Conservation (phyloP, 1,140 invertebrate genomes). For the Drosophila auraria region DNA sequence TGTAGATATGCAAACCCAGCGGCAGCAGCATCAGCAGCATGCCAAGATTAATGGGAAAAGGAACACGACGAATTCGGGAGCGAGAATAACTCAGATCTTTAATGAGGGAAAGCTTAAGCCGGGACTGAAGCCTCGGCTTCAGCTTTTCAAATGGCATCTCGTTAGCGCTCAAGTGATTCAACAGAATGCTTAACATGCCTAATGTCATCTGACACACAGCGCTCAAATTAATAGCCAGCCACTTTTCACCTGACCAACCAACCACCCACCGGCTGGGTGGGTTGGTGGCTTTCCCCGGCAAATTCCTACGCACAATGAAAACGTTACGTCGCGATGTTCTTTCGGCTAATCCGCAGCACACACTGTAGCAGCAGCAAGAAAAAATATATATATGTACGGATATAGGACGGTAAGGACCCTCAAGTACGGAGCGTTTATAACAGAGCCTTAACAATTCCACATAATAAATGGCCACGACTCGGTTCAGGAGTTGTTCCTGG, state of each 20-base stretch:
- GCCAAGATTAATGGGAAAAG: constrained; percentile 44
- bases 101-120: constrained; percentile 51
- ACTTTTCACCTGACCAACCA: constrained; percentile 78
- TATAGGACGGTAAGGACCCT: constrained; percentile 43
- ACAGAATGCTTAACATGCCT: constrained; percentile 81
- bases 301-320: constrained; percentile 76
- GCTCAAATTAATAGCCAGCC: constrained; percentile 79
- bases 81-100: constrained; percentile 53
- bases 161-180: constrained; percentile 80
- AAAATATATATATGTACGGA: neutral
- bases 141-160: constrained; percentile 80
- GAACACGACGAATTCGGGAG: constrained; percentile 29
- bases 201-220: constrained; percentile 80
- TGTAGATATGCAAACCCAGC: constrained; percentile 41
- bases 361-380: constrained; percentile 10
- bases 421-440: constrained; percentile 74
- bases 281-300: neutral
- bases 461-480: constrained; percentile 75
- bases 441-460: constrained; percentile 71
- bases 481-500: constrained; percentile 36
- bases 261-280: neutral
- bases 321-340: constrained; percentile 65
- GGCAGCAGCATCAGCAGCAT: neutral
- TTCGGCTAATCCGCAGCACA: constrained; percentile 67
- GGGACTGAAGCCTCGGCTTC: constrained; percentile 42